Base-by-base conservation (phyloP, 2,113 vertebrate species). In the Salvator merianae region DNA sequence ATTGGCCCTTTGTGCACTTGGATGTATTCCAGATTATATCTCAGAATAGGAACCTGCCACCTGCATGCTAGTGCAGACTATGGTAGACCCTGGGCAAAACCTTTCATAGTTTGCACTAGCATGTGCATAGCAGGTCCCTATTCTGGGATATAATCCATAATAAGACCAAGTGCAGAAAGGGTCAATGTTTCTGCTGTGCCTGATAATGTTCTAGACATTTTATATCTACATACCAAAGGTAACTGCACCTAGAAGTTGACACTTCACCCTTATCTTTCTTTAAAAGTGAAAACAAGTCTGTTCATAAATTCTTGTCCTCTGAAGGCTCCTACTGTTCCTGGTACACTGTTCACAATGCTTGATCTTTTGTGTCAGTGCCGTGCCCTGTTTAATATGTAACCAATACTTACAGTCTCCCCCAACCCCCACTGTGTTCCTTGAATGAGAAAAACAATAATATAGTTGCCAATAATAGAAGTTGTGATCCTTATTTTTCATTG, bases 341-440 rank as follows among this genome's bases (percentile, higher is more conserved):
- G 34, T 63, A 66, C 89, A 87, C 84, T 89, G 28, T 79, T 43
- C 69, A 20, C 69, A 50, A 63, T 84, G 69, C 84, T 79, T 85
- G 86, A 91, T 87, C 82, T 91, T 89, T 90, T 72, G 43, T 90
- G 77, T 66, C 18, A 85, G 77, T 40, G 84, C 6, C 83, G 34
- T 81, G 70, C 87, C 74, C 83, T 72, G 75, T 92, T 91, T 93
- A 91, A 90, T 93, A 86, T 91, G 47, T 91, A 90, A 90, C 89
- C 83, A 93, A 83, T 36, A 2, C 36, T 87, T 82, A 50, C 13
- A 4, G 78, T 66, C 40, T 43, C 4, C 32, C 43, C 40, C 22
- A 59, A 59, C 55, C 55, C 65, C n/a, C 32, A 43, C 30, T 22
- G 30, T 53, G 7, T n/a, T 36, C 85, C 86, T 80, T 36, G n/a